Conservation (phyloP, 2,113 vertebrate species). For the Accipiter cooperii region DNA sequence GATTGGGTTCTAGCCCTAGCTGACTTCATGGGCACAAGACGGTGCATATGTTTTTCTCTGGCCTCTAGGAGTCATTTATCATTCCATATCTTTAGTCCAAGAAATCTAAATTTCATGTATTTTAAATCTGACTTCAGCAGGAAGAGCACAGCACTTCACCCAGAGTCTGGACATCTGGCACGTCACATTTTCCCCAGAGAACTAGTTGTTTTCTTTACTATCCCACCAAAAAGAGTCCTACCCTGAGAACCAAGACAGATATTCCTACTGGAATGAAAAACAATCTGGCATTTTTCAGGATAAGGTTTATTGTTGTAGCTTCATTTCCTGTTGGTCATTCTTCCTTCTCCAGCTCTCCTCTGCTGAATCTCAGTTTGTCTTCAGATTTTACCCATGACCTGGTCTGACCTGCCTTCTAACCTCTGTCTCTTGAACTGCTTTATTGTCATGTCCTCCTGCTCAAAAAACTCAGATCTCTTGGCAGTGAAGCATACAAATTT, state of each 20-base stretch:
- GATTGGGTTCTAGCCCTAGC: not conserved
- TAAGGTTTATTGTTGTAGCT: constrained; percentile 30
- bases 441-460: not conserved
- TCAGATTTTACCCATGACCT: constrained; percentile 44
- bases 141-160: not conserved
- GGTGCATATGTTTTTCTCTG: not conserved
- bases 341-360: not conserved
- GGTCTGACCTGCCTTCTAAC: constrained; percentile 3
- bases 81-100: not conserved
- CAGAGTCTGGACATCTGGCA: not conserved
- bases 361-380: not conserved
- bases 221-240: not conserved
- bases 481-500: not conserved
- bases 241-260: constrained; percentile 38
- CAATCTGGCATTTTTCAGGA: constrained; percentile 49
- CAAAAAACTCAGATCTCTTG: not conserved
- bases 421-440: not conserved
- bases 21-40: not conserved
- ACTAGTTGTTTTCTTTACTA: not conserved
- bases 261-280: constrained; percentile 48
- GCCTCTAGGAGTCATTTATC: not conserved
- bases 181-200: not conserved
- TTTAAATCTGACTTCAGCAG: not conserved
- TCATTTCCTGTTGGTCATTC: constrained; percentile 51
- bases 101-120: not conserved